These are phyloP conservation scores for Dynastes grantii DNA, from an alignment of 2,888 invertebrate genomes.

Conservation along the genomic window DNA sequence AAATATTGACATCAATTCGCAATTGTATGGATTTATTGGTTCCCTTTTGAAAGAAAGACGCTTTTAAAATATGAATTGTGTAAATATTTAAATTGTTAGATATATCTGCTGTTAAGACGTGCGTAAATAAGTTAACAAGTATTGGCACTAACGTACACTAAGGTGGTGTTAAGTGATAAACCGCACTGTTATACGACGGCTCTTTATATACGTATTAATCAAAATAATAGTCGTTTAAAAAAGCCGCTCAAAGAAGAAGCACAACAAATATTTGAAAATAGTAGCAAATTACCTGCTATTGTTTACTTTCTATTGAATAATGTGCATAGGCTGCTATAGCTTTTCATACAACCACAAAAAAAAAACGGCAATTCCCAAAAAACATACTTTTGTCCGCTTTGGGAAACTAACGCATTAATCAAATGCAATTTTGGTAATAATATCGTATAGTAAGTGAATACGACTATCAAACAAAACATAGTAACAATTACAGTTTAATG, in stretches of 20 bases:
- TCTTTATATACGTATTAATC: slow-evolving; percentile 19
- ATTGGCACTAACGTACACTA: slow-evolving; percentile 25
- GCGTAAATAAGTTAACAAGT: slow-evolving; percentile 14
- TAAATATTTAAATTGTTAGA: slow-evolving; percentile 23
- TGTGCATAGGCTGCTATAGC: neutral
- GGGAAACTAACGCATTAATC: no score
- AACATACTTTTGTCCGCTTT: no score
- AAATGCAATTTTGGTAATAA: no score
- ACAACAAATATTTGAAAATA: neutral
- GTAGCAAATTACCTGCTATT: neutral
- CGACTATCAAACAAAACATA: no score
- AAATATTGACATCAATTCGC: slow-evolving; percentile 15
- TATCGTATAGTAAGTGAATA: no score
- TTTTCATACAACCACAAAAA: neutral
- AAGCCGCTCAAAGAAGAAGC: neutral
- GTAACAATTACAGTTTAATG: no score
- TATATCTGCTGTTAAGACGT: slow-evolving; percentile 21
- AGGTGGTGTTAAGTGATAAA: slow-evolving; percentile 25
- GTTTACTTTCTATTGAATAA: slow-evolving; percentile 9
- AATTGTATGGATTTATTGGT: slow-evolving; percentile 10
- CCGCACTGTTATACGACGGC: slow-evolving; percentile 13
- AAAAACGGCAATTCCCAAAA: no score
- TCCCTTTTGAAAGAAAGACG: slow-evolving; percentile 12
- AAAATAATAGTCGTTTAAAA: slow-evolving; percentile 1
- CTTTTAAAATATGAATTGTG: slow-evolving; percentile 9